These are phyloP conservation scores for Apomyelois bistriatella DNA, from an alignment of 2,888 invertebrate genomes.

Conservation along the genomic window DNA sequence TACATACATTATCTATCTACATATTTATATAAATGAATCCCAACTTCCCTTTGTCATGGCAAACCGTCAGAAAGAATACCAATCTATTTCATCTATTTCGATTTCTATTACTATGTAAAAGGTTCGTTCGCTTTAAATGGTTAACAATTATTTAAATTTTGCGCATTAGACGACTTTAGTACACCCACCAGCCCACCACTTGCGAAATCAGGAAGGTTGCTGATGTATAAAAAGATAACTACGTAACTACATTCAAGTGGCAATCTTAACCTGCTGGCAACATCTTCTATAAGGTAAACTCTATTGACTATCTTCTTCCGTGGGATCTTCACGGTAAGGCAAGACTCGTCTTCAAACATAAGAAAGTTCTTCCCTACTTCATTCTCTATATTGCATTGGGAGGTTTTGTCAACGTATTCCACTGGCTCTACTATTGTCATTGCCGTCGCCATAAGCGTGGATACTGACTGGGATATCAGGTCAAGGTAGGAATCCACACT, in stretches of 20 bases:
- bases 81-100: too few species aligned
- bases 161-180: too few species aligned
- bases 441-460: constrained; percentile 13
- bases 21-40: too few species aligned
- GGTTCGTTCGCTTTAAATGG: too few species aligned
- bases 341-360: constrained; percentile 61
- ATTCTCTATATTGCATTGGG: constrained; percentile 60
- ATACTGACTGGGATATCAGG: constrained; percentile 26
- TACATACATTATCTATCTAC: too few species aligned
- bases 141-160: too few species aligned
- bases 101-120: too few species aligned
- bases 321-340: constrained; percentile 42
- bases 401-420: constrained; percentile 42
- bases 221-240: too few species aligned
- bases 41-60: too few species aligned
- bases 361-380: constrained; percentile 55
- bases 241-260: neutral
- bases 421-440: constrained; percentile 27
- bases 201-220: too few species aligned
- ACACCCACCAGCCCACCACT: too few species aligned
- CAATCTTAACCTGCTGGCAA: constrained; percentile 53
- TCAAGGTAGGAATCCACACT: constrained; percentile 51
- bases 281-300: constrained; percentile 65
- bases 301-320: constrained; percentile 35
- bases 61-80: too few species aligned